These are phyloP conservation scores for Nothobranchius furzeri DNA, from an alignment of 2,113 vertebrate genomes.

Conservation along the genomic window DNA sequence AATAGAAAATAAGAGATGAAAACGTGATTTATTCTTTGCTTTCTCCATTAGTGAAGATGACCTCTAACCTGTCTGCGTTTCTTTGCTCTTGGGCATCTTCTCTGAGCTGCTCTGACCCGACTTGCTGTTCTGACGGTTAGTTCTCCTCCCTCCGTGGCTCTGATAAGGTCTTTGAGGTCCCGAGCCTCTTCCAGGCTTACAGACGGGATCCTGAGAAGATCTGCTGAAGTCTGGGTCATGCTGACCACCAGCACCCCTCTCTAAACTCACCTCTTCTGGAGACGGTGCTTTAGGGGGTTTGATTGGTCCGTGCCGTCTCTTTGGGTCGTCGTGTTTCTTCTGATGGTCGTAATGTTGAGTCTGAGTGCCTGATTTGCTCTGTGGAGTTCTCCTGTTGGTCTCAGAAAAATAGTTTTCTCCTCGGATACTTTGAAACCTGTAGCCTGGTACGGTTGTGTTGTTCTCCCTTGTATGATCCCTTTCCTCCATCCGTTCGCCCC, in stretches of 20 bases:
- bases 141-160: conserved; percentile 74
- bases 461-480: conserved; percentile 30
- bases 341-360: conserved; percentile 55
- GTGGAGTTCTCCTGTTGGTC: conserved; percentile 33
- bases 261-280: conserved; percentile 72
- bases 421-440: conserved; percentile 7
- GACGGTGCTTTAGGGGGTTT: conserved; percentile 62
- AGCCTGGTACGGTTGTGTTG: conserved; percentile 10
- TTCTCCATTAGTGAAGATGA: no score
- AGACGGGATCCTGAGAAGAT: conserved; percentile 23
- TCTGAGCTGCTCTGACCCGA: conserved; percentile 80
- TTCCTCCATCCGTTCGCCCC: conserved; percentile 42
- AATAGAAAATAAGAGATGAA: no score
- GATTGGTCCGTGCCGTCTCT: conserved; percentile 79
- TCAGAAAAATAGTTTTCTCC: conserved; percentile 29
- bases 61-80: conserved; percentile 92
- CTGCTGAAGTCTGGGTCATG: conserved; percentile 1
- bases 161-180: conserved; percentile 74
- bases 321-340: conserved; percentile 70
- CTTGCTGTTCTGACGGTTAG: conserved; percentile 76
- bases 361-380: conserved; percentile 37
- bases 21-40: no score
- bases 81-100: conserved; percentile 89
- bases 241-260: conserved; percentile 56
- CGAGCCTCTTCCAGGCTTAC: conserved; percentile 57